phyloP scores from a whole-genome alignment of 2,113 vertebrate genomes.

The Cardinalis cardinalis region DNA sequence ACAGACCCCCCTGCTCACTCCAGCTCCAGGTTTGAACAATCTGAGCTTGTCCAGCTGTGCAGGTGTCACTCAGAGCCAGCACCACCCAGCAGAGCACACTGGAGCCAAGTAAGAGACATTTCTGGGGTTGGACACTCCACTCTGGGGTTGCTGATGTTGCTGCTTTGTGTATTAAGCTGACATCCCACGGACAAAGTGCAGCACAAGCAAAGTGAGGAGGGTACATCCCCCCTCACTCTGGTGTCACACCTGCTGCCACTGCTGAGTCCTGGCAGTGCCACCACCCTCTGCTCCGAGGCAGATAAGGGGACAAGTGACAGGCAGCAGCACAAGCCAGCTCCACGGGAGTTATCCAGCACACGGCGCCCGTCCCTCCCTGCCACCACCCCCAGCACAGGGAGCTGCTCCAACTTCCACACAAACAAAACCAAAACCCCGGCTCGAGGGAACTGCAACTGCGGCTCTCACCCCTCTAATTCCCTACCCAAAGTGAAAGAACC shows the following conservation, averaged over 20 bases:
- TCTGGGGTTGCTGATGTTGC: background rate
- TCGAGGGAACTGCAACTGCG: fast-evolving
- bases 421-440: background rate
- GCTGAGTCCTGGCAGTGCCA: background rate
- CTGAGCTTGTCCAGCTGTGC: background rate
- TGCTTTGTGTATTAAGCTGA: background rate
- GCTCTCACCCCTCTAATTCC: fast-evolving
- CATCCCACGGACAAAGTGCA: fast-evolving
- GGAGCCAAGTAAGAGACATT: background rate
- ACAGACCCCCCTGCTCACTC: background rate
- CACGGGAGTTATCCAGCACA: fast-evolving
- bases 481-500: background rate
- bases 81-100: background rate
- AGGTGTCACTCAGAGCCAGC: background rate
- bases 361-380: background rate
- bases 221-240: background rate
- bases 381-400: fast-evolving
- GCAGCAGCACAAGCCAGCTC: background rate
- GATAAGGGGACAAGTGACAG: background rate
- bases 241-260: background rate
- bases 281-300: background rate
- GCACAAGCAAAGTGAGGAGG: background rate
- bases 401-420: background rate
- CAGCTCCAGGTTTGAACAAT: background rate
- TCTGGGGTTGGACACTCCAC: background rate